Evolutionary conservation across 2,888 invertebrate species (phyloP).

Genomic region (Melipona beecheii): DNA sequence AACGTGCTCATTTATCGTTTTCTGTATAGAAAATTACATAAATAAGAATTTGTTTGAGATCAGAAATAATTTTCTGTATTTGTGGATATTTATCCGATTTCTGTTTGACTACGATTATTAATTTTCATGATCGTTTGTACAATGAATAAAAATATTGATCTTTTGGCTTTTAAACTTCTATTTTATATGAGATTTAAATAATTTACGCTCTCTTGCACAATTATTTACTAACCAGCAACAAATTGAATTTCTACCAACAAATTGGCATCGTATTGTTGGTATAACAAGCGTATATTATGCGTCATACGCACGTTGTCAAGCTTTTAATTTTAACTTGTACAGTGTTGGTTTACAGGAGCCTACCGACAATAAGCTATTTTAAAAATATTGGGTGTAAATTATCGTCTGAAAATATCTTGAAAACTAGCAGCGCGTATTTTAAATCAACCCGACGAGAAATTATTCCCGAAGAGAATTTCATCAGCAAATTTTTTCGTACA

Average conservation of each 20-base stretch:
- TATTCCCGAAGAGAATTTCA: background rate
- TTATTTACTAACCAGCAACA: background rate
- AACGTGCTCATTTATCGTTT: background rate
- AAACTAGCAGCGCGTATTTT: conserved; percentile 1
- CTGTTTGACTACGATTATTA: background rate
- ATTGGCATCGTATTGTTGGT: conserved; percentile 16
- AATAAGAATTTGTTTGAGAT: background rate
- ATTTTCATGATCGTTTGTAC: background rate
- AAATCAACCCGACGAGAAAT: background rate
- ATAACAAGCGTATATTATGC: conserved; percentile 28
- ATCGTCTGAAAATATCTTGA: conserved; percentile 24
- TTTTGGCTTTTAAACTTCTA: no score
- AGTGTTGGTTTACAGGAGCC: conserved; percentile 23
- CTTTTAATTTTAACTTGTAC: conserved; percentile 44
- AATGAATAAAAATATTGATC: no score
- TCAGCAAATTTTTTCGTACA: background rate
- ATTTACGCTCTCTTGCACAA: no score
- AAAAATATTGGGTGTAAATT: conserved; percentile 45
- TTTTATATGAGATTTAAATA: no score
- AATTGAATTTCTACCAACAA: conserved; percentile 16
- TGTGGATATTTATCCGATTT: background rate
- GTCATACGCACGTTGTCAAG: conserved; percentile 40
- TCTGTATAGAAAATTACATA: background rate
- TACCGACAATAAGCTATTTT: conserved; percentile 37
- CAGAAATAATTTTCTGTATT: background rate